Base-by-base conservation (phyloP, 2,113 vertebrate species). In the Hassar affinis region DNA sequence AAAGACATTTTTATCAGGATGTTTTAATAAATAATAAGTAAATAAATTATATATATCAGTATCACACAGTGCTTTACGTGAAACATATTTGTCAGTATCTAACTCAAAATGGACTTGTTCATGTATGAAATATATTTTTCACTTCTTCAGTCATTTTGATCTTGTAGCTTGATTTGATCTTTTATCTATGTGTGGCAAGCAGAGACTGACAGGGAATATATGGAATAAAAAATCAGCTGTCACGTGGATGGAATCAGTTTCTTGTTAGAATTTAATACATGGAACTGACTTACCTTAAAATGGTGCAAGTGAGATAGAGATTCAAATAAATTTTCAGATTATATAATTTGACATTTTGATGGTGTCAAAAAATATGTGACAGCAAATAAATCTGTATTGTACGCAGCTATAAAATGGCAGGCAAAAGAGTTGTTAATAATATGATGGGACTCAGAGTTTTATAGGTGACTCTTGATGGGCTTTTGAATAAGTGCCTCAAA, bases 401-500 rank as follows among this genome's bases (percentile, higher is more conserved):
- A 15, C 7, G 10, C 27, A 66, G 76, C 52, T 74, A 30, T 80
- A 59, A 64, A 61, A 33, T 18, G 52, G 7, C 27, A 59, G 68
- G 54, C 74, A 79, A 66, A 57, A 66, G 83, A 84, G 33, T 54
- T 59, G 66, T 82, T 82, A 49, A 81, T 74, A 82, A 81, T 79
- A 77, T 42, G 30, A 25, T 84, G 78, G 38, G 81, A 74, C 7
- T 8, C 27, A 47, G 66, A 78, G 78, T 59, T 69, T 78, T 86
- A 68, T 76, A 49, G 45, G 61, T 61, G 72, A 71, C 79, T 64
- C 64, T 57, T 64, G 75, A 81, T 62, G 72, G 62, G 57, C 74
- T 71, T 80, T 81, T 84, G 82, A 84, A 82, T 85, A 64, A 83
- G 59, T 82, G 93, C 93, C 94, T 94, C 95, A 94, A 81, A 91